These are phyloP conservation scores for Cheilosia vulpina DNA, from an alignment of 2,888 invertebrate genomes.

Conservation along the genomic window DNA sequence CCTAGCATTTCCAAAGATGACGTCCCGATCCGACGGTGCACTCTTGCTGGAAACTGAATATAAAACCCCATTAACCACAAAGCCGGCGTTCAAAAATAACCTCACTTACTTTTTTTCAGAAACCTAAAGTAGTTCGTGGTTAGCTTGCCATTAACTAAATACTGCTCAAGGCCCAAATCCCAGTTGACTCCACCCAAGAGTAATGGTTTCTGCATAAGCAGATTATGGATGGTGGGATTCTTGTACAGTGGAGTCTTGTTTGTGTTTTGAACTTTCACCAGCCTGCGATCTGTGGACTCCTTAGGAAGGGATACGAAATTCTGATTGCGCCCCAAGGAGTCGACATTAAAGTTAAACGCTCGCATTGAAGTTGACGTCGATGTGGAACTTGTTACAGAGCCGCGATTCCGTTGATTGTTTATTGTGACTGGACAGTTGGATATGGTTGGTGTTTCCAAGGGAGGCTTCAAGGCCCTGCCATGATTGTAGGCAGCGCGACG, in stretches of 20 bases:
- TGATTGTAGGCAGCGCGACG: slow-evolving; percentile 34
- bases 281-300: slow-evolving; percentile 28
- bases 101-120: slow-evolving; percentile 41
- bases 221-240: slow-evolving; percentile 13
- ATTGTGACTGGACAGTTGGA: background rate
- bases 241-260: slow-evolving; percentile 24
- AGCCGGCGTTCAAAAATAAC: too few relatives aligned
- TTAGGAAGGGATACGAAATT: slow-evolving; percentile 17
- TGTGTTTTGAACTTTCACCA: slow-evolving; percentile 20
- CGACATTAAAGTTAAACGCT: slow-evolving; percentile 53
- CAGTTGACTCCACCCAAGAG: slow-evolving; percentile 48
- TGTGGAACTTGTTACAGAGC: background rate
- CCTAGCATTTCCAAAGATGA: slow-evolving; percentile 55
- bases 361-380: slow-evolving; percentile 52
- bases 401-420: slow-evolving; percentile 9
- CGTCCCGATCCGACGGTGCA: slow-evolving; percentile 51
- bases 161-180: slow-evolving; percentile 15
- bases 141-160: slow-evolving; percentile 6
- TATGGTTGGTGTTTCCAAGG: background rate
- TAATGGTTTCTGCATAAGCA: slow-evolving; percentile 7
- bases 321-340: slow-evolving; percentile 41
- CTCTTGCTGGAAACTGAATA: slow-evolving; percentile 49
- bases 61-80: background rate
- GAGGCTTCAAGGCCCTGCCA: slow-evolving; percentile 19
- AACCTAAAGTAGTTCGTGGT: slow-evolving; percentile 14